Evolutionary conservation across 2,113 vertebrate species (phyloP), one percentile per base, ranked within the genome.

Genomic region (Mesembrinibis cayennensis): DNA sequence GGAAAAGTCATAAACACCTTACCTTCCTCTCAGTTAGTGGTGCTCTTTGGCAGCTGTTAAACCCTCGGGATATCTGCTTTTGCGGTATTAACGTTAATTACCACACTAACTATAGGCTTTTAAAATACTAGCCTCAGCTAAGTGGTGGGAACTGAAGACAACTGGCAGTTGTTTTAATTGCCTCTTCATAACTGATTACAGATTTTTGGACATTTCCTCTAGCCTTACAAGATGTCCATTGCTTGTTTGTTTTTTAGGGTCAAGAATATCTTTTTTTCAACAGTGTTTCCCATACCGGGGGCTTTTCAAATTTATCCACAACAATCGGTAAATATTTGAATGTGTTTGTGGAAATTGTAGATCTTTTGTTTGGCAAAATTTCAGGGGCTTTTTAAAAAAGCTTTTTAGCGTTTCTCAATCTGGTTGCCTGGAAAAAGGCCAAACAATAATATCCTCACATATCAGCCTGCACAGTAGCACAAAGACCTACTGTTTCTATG

Each of bases 401-500:
- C 53, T 42, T 53, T 90, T 88, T 21, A 58, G 34, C 2, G 1
- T 95, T 97, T 96, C 63, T 97, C 93, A 94, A 17, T 95, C 88
- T 96, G 93, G 45, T 61, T 93, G 49, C 76, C 76, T 97, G 96
- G 95, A 76, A 73, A 87, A 69, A 77, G 26, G 47, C 87, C 88
- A 83, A 81, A 66, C 26, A 83, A 17, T 72, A 89, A 93, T 76
- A 93, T 13, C 73, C 38, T 92, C 71, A 38, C 55, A 7, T 74
- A 69, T 74, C 66, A 91, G 38, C 63, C 74, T 40, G 25, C 84
- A 91, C 32, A 89, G 86, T 62, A 90, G 77, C 62, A 49, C 19
- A 3, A 56, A 95, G 69, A 81, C 83, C 73, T 95, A 44, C 87
- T 94, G 97, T 98, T 97, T 97, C 97, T 97, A 96, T 97, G 97